Conservation (phyloP, 2,888 invertebrate genomes). For the Cosmia pyralina region DNA sequence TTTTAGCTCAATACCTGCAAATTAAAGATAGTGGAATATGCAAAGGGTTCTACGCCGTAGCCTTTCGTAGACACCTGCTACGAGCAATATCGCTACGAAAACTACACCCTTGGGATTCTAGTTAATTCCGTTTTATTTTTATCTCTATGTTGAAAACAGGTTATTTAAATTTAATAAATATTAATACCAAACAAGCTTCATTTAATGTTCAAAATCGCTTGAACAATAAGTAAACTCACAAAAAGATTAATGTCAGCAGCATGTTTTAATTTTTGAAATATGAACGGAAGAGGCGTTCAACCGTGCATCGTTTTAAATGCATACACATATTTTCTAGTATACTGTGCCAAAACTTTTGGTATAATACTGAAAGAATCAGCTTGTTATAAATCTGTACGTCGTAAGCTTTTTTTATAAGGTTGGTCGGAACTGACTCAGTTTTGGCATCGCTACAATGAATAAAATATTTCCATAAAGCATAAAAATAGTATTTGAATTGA, state of each 20-base stretch:
- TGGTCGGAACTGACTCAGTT: slow-evolving; percentile 21
- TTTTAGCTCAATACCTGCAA: slow-evolving; percentile 17
- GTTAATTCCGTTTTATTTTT: slow-evolving; percentile 53
- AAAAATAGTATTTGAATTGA: slow-evolving; percentile 17
- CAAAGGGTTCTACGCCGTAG: slow-evolving; percentile 66
- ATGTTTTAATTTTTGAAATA: slow-evolving; percentile 28
- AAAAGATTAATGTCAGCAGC: slow-evolving; percentile 10
- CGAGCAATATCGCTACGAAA: slow-evolving; percentile 57
- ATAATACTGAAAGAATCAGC: slow-evolving; percentile 44
- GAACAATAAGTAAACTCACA: not conserved
- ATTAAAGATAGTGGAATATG: slow-evolving; percentile 54
- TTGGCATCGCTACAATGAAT: slow-evolving; percentile 49
- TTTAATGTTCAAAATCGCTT: not conserved
- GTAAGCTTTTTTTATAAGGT: slow-evolving; percentile 49
- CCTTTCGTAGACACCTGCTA: slow-evolving; percentile 64
- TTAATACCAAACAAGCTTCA: not conserved
- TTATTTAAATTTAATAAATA: slow-evolving; percentile 30
- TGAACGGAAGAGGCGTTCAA: slow-evolving; percentile 23
- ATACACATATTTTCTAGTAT: slow-evolving; percentile 35
- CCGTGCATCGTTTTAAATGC: slow-evolving; percentile 23
- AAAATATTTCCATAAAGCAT: slow-evolving; percentile 38
- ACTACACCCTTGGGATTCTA: slow-evolving; percentile 57
- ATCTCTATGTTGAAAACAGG: slow-evolving; percentile 2
- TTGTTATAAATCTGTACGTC: slow-evolving; percentile 47
- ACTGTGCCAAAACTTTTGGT: slow-evolving; percentile 40